Base-by-base conservation (phyloP, 2,888 invertebrate genomes). In the Gymnoscelis rufifasciata region DNA sequence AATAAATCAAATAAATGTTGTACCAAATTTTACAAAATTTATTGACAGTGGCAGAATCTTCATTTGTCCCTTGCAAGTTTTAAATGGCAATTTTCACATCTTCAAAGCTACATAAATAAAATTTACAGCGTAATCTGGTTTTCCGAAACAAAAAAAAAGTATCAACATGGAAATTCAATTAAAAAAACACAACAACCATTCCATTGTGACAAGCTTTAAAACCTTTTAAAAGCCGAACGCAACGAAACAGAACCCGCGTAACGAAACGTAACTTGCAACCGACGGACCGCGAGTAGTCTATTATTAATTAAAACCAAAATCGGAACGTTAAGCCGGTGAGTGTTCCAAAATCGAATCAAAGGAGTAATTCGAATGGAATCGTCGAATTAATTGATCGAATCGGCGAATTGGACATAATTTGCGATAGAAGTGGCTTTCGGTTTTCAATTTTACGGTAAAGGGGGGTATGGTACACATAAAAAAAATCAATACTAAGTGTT, bases 261-360 rank as follows among this genome's bases (percentile, higher is more conserved):
- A 35, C 47, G 33, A 60, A 67, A 57, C 57, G 54, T 53, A 65
- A 62, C 60, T 77, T 70, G 64, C 62, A 64, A 67, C 62, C 62
- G 67, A 68, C 61, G 63, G 59, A 57, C 61, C 57, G 52, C 64
- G 47, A 44, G 43, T 43, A 39, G 63, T 76, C 75, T 76, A 75
- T 80, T 80, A 81, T 81, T 83, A 82, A 83, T 82, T 82, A 77
- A 82, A 79, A 70, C 73, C 73, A 67, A 78, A 80, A 78, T 70
- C 68, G 71, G 64, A 65, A 59, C 66, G 64, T 75, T 76, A 75
- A 78, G 68, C 76, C 68, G 57, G 66, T 61, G 67, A 74, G 68
- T 69, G 71, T 62, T 68, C 65, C 67, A 57, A 67, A 77, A 79
- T 76, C 68, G 76, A 79, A 79, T 82, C 76, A 83, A 82, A 81